A percentile compares a stretch with the other conserved stretches of the same genome.
Conservation (phyloP, 1,140 invertebrate genomes). For the Tetranychus cinnabarinus region DNA sequence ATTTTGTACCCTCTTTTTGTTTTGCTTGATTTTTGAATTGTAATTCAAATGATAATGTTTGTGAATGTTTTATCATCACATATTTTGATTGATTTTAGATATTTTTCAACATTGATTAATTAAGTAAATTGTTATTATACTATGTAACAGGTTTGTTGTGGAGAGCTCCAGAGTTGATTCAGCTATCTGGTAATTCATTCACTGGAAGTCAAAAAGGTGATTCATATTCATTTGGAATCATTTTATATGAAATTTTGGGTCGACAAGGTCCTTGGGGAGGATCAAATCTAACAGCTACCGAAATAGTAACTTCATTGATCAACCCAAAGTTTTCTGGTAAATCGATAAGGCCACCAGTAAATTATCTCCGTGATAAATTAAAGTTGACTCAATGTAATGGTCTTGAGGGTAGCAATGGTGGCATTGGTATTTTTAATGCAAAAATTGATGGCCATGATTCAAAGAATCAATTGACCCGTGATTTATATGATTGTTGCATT, state of each 20-base stretch:
- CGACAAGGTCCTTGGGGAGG: slow-evolving; percentile 41
- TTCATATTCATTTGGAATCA: slow-evolving; percentile 30
- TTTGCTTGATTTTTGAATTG: no score
- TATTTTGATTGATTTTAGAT: background rate
- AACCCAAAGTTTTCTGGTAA: slow-evolving; percentile 22
- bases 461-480: slow-evolving; percentile 39
- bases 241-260: slow-evolving; percentile 43
- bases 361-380: slow-evolving; percentile 56
- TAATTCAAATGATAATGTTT: no score
- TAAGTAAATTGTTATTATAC: background rate
- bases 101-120: background rate
- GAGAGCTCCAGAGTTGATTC: slow-evolving; percentile 79
- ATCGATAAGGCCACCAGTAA: slow-evolving; percentile 55
- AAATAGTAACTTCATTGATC: slow-evolving; percentile 15
- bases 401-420: slow-evolving; percentile 22
- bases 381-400: slow-evolving; percentile 18
- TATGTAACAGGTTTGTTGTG: slow-evolving; percentile 43
- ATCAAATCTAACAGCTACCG: slow-evolving; percentile 16
- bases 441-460: slow-evolving; percentile 20
- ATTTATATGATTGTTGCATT: slow-evolving; percentile 32
- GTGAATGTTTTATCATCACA: background rate
- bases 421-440: slow-evolving; percentile 22
- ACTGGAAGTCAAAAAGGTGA: slow-evolving; percentile 36
- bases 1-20: no score
- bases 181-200: slow-evolving; percentile 18